Evolutionary conservation across 1,140 invertebrate genomes (phyloP).

Genomic region (Leucophenga varia): DNA sequence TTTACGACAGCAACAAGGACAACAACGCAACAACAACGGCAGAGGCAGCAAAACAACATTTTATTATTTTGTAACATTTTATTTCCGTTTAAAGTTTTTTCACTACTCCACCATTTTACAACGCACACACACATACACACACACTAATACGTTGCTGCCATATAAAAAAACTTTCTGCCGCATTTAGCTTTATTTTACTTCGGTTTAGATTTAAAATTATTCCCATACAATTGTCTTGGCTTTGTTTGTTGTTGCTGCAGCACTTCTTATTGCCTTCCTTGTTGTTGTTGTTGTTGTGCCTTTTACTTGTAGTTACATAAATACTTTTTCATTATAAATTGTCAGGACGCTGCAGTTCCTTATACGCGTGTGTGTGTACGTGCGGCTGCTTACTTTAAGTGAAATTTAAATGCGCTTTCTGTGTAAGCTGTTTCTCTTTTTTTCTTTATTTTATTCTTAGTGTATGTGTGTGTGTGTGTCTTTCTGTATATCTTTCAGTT

Average conservation of each 20-base stretch:
- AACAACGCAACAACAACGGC: conserved; percentile 20
- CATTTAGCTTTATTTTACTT: conserved; percentile 3
- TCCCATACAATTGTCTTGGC: conserved; percentile 18
- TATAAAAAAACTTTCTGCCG: conserved; percentile 1
- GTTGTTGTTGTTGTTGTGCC: neutral
- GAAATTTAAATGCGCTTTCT: too few relatives aligned
- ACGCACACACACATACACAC: conserved; percentile 8
- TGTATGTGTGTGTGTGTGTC: too few relatives aligned
- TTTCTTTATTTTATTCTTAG: too few relatives aligned
- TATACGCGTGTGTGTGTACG: conserved; percentile 1
- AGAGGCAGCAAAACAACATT: conserved; percentile 29
- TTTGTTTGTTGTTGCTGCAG: conserved; percentile 9
- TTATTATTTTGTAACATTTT: conserved; percentile 46
- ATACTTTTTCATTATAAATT: conserved; percentile 6
- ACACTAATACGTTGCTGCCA: neutral
- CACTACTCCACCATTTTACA: conserved; percentile 26
- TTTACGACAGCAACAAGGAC: conserved; percentile 21
- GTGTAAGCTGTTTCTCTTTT: too few relatives aligned
- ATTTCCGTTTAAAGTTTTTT: conserved; percentile 42
- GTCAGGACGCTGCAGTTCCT: neutral
- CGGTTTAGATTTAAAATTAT: conserved; percentile 28
- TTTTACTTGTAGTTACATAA: neutral
- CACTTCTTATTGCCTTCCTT: neutral
- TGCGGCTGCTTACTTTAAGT: neutral
- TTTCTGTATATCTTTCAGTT: too few relatives aligned